Conservation (phyloP, 1,140 invertebrate genomes). For the Drosophila micromelanica region DNA sequence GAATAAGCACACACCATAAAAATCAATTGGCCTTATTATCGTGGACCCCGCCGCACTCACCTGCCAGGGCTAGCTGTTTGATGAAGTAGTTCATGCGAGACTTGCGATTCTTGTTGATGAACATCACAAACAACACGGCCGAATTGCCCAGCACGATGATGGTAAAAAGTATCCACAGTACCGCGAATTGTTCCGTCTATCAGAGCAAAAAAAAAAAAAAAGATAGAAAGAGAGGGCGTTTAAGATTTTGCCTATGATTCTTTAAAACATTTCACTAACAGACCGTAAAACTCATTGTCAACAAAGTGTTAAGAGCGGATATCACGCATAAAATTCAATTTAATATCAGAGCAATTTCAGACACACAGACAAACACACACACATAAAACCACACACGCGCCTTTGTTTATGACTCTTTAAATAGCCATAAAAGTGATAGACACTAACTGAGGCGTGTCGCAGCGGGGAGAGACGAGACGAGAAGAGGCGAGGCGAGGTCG, state of each 20-base stretch:
- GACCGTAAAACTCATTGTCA: slow-evolving; percentile 65
- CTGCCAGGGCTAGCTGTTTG: slow-evolving; percentile 96
- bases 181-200: slow-evolving; percentile 94
- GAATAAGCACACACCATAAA: background rate
- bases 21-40: background rate
- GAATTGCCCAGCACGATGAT: slow-evolving; percentile 95
- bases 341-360: slow-evolving; percentile 55
- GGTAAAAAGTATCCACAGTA: slow-evolving; percentile 94
- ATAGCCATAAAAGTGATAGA: slow-evolving; percentile 79
- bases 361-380: slow-evolving; percentile 6
- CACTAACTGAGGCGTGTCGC: slow-evolving; percentile 29
- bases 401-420: slow-evolving; percentile 70
- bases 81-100: slow-evolving; percentile 99
- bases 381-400: slow-evolving; percentile 20
- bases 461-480: background rate
- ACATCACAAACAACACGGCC: slow-evolving; percentile 92
- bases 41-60: slow-evolving; percentile 85
- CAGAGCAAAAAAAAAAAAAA: slow-evolving; percentile 75
- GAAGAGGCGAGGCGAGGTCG: background rate
- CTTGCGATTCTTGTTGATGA: slow-evolving; percentile 93
- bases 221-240: background rate
- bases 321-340: slow-evolving; percentile 78
- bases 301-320: slow-evolving; percentile 78
- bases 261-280: slow-evolving; percentile 60
- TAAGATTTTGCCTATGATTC: slow-evolving; percentile 9